Evolutionary conservation across 2,888 invertebrate genomes (phyloP).

Genomic region (Drosophila melanocephala): DNA sequence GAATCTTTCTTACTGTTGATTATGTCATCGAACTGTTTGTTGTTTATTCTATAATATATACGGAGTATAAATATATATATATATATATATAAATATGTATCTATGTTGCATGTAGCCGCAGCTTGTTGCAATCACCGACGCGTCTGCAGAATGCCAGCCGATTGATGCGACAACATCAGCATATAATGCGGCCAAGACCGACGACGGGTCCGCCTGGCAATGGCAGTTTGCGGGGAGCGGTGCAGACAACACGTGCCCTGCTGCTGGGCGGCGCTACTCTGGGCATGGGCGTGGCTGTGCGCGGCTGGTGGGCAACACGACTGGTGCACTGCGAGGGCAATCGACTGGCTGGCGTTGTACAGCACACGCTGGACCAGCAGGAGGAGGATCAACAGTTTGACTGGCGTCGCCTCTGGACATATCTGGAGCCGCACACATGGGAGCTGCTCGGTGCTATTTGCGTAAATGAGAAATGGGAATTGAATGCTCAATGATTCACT

Average conservation of each 20-base stretch:
- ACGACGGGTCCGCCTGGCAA: not conserved
- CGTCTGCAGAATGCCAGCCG: conserved; percentile 61
- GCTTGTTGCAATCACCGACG: conserved; percentile 50
- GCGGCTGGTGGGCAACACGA: conserved; percentile 56
- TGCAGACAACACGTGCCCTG: conserved; percentile 65
- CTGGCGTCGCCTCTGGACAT: conserved; percentile 90
- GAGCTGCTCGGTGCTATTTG: conserved; percentile 91
- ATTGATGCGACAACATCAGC: conserved; percentile 57
- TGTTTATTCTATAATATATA: conserved; percentile 16
- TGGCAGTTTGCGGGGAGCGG: conserved; percentile 26
- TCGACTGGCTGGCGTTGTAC: conserved; percentile 79
- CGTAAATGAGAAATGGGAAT: conserved; percentile 86
- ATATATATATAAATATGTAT: conserved; percentile 1
- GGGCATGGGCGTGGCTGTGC: conserved; percentile 72
- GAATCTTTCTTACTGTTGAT: conserved; percentile 33
- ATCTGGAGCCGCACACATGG: conserved; percentile 92
- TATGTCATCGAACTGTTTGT: conserved; percentile 67
- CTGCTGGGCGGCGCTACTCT: conserved; percentile 78
- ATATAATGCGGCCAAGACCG: conserved; percentile 8
- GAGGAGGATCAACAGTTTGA: conserved; percentile 89
- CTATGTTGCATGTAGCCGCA: conserved; percentile 42
- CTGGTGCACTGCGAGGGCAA: conserved; percentile 79
- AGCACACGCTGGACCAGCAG: conserved; percentile 78
- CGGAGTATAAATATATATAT: not conserved
- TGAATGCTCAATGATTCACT: not conserved